Conservation (phyloP, 2,113 vertebrate genomes). For the Psittacus erithacus region DNA sequence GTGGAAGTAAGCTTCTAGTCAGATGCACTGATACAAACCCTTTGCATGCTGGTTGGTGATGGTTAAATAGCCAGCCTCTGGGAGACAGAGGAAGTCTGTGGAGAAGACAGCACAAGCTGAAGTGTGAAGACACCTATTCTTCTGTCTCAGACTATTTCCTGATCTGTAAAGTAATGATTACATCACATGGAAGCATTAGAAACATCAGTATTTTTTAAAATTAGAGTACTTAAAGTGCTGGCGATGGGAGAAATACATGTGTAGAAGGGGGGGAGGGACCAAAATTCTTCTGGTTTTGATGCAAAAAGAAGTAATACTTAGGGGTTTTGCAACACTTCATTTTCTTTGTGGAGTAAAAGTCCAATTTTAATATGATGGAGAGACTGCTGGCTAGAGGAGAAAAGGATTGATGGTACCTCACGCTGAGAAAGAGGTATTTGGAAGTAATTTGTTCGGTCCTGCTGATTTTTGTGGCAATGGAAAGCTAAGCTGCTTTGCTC, state of each 20-base stretch:
- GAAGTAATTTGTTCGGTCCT: conserved; percentile 39
- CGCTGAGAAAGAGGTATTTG: conserved; percentile 5
- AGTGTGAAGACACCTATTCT: background rate
- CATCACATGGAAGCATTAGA: background rate
- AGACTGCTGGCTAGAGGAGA: conserved; percentile 19
- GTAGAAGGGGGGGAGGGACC: background rate
- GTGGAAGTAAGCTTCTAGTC: background rate
- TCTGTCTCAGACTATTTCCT: background rate
- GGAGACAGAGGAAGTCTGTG: background rate
- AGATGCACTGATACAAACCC: background rate
- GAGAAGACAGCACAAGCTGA: background rate
- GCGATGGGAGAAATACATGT: background rate
- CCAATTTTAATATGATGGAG: background rate
- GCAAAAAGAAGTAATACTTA: background rate
- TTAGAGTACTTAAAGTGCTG: background rate
- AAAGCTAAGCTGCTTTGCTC: conserved; percentile 12
- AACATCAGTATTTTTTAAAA: background rate
- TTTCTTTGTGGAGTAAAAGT: background rate
- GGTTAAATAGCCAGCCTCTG: background rate
- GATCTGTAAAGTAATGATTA: background rate
- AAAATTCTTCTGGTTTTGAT: background rate
- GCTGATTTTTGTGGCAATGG: conserved; percentile 31
- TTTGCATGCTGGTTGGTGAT: background rate
- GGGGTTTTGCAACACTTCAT: background rate
- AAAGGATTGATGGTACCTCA: conserved; percentile 34